Conservation (phyloP, 2,113 vertebrate species). For the Rhynchopsitta pachyrhyncha region DNA sequence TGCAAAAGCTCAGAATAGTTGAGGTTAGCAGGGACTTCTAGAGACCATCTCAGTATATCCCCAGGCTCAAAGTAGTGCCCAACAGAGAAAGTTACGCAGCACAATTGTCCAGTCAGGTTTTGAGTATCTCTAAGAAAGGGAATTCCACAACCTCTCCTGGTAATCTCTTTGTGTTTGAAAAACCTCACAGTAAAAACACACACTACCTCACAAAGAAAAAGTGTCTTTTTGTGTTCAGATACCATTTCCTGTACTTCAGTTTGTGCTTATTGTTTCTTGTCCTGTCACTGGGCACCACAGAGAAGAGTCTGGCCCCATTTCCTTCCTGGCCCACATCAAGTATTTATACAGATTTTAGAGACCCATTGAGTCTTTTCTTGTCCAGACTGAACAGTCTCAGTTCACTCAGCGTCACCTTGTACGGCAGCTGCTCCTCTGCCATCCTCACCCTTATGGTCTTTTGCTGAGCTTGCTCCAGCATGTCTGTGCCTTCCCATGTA, state of each 20-base stretch:
- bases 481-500: not conserved
- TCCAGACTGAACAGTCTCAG: not conserved
- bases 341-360: not conserved
- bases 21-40: not conserved
- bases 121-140: not conserved
- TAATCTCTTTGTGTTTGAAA: not conserved
- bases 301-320: not conserved
- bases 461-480: not conserved
- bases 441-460: fast-evolving
- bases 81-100: not conserved
- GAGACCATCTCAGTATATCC: not conserved
- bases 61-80: not conserved
- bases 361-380: not conserved
- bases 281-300: not conserved
- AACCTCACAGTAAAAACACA: not conserved
- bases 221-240: not conserved
- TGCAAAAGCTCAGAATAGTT: not conserved
- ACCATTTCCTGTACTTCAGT: not conserved
- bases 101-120: not conserved
- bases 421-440: not conserved
- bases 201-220: not conserved
- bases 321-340: not conserved
- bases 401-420: not conserved
- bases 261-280: not conserved
- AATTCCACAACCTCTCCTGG: not conserved